phyloP scores from a whole-genome alignment of 2,113 vertebrate genomes.

The Acanthochromis polyacanthus region DNA sequence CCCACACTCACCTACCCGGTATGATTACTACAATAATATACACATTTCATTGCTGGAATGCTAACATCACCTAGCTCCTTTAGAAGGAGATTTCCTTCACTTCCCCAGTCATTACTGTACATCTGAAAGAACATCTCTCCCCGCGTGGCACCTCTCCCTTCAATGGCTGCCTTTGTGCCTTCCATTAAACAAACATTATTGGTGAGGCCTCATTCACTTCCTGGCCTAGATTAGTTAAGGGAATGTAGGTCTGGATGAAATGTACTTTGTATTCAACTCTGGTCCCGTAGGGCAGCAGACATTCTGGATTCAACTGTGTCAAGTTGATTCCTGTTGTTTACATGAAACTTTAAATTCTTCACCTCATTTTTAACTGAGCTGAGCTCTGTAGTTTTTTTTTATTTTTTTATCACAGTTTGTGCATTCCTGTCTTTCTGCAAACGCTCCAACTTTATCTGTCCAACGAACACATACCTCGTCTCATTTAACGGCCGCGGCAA shows the following conservation, averaged over 20 bases:
- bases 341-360: not conserved
- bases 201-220: slow-evolving; percentile 66
- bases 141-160: slow-evolving; percentile 61
- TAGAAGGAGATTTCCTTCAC: slow-evolving; percentile 41
- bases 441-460: not conserved
- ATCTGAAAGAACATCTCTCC: slow-evolving; percentile 60
- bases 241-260: slow-evolving; percentile 63
- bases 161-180: slow-evolving; percentile 79
- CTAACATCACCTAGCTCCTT: slow-evolving; percentile 40
- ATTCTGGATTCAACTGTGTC: not conserved
- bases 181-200: slow-evolving; percentile 70
- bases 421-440: not conserved
- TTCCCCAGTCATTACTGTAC: slow-evolving; percentile 59
- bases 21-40: slow-evolving; percentile 59
- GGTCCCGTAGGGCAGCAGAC: too few species aligned
- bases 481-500: not conserved
- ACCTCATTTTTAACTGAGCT: not conserved
- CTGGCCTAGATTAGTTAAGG: slow-evolving; percentile 55
- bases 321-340: not conserved
- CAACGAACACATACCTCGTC: not conserved
- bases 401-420: rapidly evolving
- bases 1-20: slow-evolving; percentile 33
- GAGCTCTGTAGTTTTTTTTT: not conserved
- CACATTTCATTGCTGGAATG: slow-evolving; percentile 43
- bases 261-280: slow-evolving; percentile 33